These are phyloP conservation scores for Xanthia icteritia DNA, from an alignment of 2,888 invertebrate genomes.

Conservation along the genomic window DNA sequence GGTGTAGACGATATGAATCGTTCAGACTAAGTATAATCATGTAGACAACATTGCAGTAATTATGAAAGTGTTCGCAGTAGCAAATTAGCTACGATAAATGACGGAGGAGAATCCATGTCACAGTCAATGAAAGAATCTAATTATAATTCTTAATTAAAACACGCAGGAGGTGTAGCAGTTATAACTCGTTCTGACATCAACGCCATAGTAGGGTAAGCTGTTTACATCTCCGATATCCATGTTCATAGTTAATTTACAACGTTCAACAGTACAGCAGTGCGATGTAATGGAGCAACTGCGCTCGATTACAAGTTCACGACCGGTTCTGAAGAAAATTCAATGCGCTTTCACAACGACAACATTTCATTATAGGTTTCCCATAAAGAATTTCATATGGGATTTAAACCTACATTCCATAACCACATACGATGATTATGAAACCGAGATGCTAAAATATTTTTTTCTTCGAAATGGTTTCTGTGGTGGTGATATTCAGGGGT, in stretches of 20 bases:
- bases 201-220: constrained; percentile 42
- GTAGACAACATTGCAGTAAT: constrained; percentile 40
- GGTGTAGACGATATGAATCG: constrained; percentile 28
- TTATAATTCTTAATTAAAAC: constrained; percentile 61
- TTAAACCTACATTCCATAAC: constrained; percentile 28
- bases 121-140: constrained; percentile 43
- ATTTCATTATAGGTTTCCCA: constrained; percentile 76
- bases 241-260: constrained; percentile 55
- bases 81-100: constrained; percentile 39
- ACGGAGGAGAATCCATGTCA: constrained; percentile 29
- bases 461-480: not conserved
- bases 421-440: constrained; percentile 13
- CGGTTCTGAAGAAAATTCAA: constrained; percentile 82
- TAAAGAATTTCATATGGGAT: constrained; percentile 59
- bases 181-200: constrained; percentile 53
- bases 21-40: constrained; percentile 23
- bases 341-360: constrained; percentile 80
- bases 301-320: constrained; percentile 68
- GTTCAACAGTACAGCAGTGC: constrained; percentile 35
- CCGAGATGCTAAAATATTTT: not conserved
- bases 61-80: constrained; percentile 21
- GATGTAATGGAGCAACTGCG: constrained; percentile 41
- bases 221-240: constrained; percentile 53
- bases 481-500: not conserved
- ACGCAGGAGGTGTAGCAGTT: constrained; percentile 39